phyloP scores from a whole-genome alignment of 2,888 invertebrate genomes.

The Pheosia tremula region DNA sequence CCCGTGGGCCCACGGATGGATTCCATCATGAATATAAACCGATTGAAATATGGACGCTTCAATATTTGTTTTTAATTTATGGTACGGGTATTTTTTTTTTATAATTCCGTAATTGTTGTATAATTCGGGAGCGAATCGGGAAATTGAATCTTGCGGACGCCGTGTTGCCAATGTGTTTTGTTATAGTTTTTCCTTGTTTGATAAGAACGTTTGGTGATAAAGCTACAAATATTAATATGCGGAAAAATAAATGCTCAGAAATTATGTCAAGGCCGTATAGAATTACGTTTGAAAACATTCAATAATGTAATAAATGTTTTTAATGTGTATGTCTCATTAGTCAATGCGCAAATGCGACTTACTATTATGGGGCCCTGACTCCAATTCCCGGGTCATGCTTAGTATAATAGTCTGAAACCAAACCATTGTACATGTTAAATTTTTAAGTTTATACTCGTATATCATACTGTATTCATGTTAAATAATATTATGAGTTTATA shows the following conservation, averaged over 20 bases:
- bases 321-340: too few relatives aligned
- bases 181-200: background rate
- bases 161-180: background rate
- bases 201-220: background rate
- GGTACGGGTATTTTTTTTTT: background rate
- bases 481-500: too few relatives aligned
- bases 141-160: background rate
- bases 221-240: background rate
- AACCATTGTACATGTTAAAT: too few relatives aligned
- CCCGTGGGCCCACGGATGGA: slow-evolving; percentile 27
- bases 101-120: background rate
- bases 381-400: too few relatives aligned
- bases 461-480: too few relatives aligned
- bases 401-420: too few relatives aligned
- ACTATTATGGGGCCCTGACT: too few relatives aligned
- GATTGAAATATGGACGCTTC: slow-evolving; percentile 27
- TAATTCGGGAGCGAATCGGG: background rate
- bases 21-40: slow-evolving; percentile 39
- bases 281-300: too few relatives aligned
- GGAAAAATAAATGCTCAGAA: background rate
- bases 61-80: slow-evolving; percentile 4
- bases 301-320: too few relatives aligned
- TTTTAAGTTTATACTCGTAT: too few relatives aligned
- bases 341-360: too few relatives aligned
- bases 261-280: too few relatives aligned